Evolutionary conservation across 2,888 invertebrate species (phyloP).

Genomic region (Pomacea canaliculata): DNA sequence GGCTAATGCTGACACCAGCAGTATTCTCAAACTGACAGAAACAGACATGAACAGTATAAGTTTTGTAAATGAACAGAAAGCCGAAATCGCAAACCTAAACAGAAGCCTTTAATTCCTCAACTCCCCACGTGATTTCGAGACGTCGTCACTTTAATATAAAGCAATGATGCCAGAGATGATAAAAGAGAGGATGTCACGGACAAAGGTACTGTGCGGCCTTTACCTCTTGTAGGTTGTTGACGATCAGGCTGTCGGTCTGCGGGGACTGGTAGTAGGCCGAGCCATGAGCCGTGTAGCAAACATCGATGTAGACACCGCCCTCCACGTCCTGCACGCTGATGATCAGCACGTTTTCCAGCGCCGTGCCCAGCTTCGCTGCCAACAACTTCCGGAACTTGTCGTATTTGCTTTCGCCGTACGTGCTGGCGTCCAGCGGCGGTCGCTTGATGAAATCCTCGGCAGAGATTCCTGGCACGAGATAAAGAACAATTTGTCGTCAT

Average conservation of each 20-base stretch:
- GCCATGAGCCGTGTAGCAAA: constrained; percentile 93
- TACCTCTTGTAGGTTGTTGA: constrained; percentile 52
- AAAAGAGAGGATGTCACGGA: too few relatives aligned
- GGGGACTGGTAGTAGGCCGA: constrained; percentile 96
- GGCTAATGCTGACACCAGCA: constrained; percentile 95
- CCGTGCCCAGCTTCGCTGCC: constrained; percentile 86
- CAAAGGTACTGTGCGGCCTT: too few relatives aligned
- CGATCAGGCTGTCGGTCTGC: constrained; percentile 90
- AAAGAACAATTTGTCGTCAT: not conserved
- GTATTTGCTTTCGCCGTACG: constrained; percentile 69
- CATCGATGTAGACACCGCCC: constrained; percentile 82
- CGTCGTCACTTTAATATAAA: too few relatives aligned
- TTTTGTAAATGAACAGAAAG: not conserved
- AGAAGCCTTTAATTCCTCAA: too few relatives aligned
- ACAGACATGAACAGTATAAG: not conserved
- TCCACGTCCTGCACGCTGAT: constrained; percentile 90
- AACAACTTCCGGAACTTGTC: constrained; percentile 91
- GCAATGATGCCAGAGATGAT: too few relatives aligned
- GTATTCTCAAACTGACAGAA: constrained; percentile 80
- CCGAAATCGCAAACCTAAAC: not conserved
- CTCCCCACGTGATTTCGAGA: too few relatives aligned
- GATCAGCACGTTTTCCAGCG: constrained; percentile 89
- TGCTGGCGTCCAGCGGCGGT: constrained; percentile 14
- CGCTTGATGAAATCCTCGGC: constrained; percentile 90
- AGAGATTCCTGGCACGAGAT: constrained; percentile 79